Conservation (phyloP, 2,888 invertebrate genomes). For the Rhopalosiphum nymphaeae region DNA sequence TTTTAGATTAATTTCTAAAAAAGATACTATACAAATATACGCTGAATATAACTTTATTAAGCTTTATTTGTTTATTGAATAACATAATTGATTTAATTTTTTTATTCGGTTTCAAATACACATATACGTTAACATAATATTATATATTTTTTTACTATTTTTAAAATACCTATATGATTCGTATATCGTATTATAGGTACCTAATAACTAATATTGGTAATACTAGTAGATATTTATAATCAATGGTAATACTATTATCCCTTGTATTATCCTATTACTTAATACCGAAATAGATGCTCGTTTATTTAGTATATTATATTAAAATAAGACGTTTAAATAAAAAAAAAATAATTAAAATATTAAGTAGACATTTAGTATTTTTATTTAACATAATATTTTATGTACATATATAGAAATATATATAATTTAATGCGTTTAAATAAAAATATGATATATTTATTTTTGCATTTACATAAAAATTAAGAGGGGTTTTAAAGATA, state of each 20-base stretch:
- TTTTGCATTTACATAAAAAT: conserved; percentile 44
- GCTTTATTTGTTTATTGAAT: neutral
- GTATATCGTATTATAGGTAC: neutral
- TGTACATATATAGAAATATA: neutral
- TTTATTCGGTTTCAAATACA: neutral
- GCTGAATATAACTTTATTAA: neutral
- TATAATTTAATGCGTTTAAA: neutral
- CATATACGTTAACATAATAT: neutral
- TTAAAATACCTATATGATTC: neutral
- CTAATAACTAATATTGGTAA: neutral
- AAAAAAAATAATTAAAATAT: neutral
- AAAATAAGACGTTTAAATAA: neutral
- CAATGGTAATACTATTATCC: neutral
- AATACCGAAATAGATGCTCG: too few species aligned
- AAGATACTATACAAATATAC: too few species aligned
- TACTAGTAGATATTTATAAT: neutral
- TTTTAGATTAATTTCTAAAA: neutral
- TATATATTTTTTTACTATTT: neutral
- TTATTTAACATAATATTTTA: neutral
- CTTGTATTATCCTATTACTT: too few species aligned
- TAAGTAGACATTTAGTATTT: neutral
- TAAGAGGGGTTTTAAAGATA: conserved; percentile 18
- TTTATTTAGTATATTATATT: neutral
- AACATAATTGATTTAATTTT: neutral
- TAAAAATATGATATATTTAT: conserved; percentile 21